These are phyloP conservation scores for Ruditapes philippinarum DNA, from an alignment of 1,140 invertebrate species.

Conservation along the genomic window DNA sequence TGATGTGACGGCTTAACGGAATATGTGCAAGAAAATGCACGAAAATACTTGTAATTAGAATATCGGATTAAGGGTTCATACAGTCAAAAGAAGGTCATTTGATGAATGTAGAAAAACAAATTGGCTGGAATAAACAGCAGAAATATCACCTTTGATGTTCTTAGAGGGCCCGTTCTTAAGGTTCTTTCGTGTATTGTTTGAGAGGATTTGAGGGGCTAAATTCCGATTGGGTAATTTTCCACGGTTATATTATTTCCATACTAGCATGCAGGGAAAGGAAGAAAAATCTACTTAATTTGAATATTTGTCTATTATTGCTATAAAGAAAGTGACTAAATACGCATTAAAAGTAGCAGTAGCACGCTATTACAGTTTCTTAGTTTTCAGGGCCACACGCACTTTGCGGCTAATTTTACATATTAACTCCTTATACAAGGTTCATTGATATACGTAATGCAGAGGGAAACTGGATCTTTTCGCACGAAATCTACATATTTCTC, in stretches of 20 bases:
- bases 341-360: not conserved
- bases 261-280: not conserved
- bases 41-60: conserved; percentile 51
- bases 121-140: conserved; percentile 49
- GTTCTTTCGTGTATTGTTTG: conserved; percentile 13
- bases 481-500: conserved; percentile 45
- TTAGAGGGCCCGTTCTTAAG: conserved; percentile 9
- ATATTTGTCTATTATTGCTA: conserved; percentile 5
- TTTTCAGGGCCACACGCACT: conserved; percentile 44
- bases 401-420: conserved; percentile 55
- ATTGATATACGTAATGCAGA: conserved; percentile 33
- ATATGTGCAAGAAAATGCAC: conserved; percentile 37
- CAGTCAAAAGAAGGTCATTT: not conserved
- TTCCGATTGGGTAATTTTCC: not conserved
- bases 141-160: conserved; percentile 23
- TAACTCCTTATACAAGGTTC: conserved; percentile 35
- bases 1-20: conserved; percentile 56
- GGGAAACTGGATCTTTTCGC: conserved; percentile 13
- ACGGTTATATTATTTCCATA: not conserved
- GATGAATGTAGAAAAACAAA: conserved; percentile 36
- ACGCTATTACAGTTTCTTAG: not conserved
- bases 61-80: conserved; percentile 54
- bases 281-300: not conserved
- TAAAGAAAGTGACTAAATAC: not conserved
- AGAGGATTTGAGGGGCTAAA: not conserved